A percentile compares a stretch with the other conserved stretches of the same genome.
These are phyloP conservation scores for Melinaea marsaeus DNA, from an alignment of 2,888 invertebrate species.

Conservation along the genomic window DNA sequence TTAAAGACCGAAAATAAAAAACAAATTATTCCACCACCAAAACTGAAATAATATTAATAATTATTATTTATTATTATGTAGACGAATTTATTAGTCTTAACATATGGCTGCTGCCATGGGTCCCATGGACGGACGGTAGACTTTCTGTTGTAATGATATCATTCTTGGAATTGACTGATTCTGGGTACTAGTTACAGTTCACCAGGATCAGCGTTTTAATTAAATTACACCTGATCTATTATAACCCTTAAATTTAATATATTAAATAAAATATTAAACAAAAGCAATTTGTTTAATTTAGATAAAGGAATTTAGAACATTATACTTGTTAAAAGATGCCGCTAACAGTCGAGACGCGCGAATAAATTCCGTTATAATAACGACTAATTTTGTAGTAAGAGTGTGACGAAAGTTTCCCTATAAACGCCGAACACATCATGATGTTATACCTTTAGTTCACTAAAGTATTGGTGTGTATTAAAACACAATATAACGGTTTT, in stretches of 20 bases:
- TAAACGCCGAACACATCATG: too few relatives aligned
- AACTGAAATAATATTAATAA: neutral
- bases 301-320: slow-evolving; percentile 26
- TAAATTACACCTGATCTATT: too few relatives aligned
- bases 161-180: too few relatives aligned
- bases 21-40: neutral
- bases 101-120: neutral
- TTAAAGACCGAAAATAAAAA: neutral
- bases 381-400: slow-evolving; percentile 16
- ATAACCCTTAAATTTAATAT: neutral
- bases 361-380: slow-evolving; percentile 30
- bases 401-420: slow-evolving; percentile 22
- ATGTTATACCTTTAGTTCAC: too few relatives aligned
- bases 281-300: neutral
- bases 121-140: too few relatives aligned
- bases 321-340: slow-evolving; percentile 28
- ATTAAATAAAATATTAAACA: neutral
- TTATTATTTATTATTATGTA: neutral
- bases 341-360: slow-evolving; percentile 29
- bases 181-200: too few relatives aligned
- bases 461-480: too few relatives aligned
- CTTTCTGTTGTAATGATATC: too few relatives aligned
- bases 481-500: too few relatives aligned
- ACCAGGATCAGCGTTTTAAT: too few relatives aligned
- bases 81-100: neutral